Evolutionary conservation across 64 coral and sea anemone species (phyloP), one percentile per base, ranked within the genome.

Genomic region (Orbicella faveolata): DNA sequence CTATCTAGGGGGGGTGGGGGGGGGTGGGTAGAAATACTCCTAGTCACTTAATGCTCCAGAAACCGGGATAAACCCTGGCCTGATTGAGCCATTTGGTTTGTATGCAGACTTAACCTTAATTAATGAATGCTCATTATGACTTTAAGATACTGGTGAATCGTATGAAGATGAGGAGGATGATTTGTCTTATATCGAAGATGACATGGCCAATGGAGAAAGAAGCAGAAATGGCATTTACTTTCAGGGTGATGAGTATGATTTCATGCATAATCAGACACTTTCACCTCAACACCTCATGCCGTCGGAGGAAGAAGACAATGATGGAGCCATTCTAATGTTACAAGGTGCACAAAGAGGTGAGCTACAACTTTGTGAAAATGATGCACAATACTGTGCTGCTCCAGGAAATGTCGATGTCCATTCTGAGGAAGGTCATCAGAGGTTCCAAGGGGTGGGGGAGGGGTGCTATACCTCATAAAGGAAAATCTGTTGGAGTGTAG

Each of bases 131-230:
- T 57, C 11, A 73, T 70, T 36, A 34, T 59, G 55, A 67, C 61
- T n/a, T 74, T 21, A 55, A 96, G 94, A 96, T 23, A 93, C 94
- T 81, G 91, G 87, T n/a, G 94, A 96, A 48, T 96, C 94, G 17
- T 90, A 90, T 69, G 94, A 96, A 23, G 94, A 96, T 36, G 93
- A 94, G 33, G 90, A 78, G 63, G 94, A 93, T 25, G 81, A 86
- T 48, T 39, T 92, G 75, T 84, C 62, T 1, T 79, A 76, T 4
- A 87, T 30, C 10, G 75, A 61, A n/a, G 26, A 83, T 34, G 63
- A 44, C 12, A 26, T 75, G 57, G 33, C 63, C 21, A 69, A 37
- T 41, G 30, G 34, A 12, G 30, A 80, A 90, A 39, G 81, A 55
- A 90, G 80, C 23, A 62, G 85, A 75, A 20, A 51, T 48, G 75